Percentiles rank a stretch among this genome's conserved stretches.
Conservation (phyloP, 2,113 vertebrate genomes). For the Passer montanus region DNA sequence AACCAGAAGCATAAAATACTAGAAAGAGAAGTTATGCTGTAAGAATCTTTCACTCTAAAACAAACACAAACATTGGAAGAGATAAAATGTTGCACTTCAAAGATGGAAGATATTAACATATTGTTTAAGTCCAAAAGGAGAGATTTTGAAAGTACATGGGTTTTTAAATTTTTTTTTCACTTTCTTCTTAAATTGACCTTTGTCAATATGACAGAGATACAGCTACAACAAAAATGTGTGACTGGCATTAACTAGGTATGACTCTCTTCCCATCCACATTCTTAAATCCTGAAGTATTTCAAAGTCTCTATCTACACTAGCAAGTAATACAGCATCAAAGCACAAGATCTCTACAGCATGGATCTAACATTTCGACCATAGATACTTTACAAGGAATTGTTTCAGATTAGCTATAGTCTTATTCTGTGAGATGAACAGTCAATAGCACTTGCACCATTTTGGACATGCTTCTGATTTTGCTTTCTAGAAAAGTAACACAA, state of each 20-base stretch:
- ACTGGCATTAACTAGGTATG: neutral
- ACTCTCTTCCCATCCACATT: neutral
- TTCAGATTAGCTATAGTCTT: neutral
- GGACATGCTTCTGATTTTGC: neutral
- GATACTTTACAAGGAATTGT: neutral
- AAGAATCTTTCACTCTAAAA: neutral
- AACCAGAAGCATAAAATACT: neutral
- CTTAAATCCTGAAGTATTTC: neutral
- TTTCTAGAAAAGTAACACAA: neutral
- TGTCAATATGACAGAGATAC: neutral
- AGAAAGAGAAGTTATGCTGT: neutral
- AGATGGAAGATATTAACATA: neutral
- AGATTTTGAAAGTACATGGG: neutral
- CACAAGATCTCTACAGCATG: neutral
- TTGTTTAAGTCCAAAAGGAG: neutral
- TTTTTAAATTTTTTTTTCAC: neutral
- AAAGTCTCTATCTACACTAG: neutral
- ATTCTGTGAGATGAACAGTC: neutral
- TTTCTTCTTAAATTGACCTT: neutral
- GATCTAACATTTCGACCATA: neutral
- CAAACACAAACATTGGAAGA: neutral
- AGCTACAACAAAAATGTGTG: neutral
- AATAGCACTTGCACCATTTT: neutral
- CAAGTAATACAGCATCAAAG: neutral
- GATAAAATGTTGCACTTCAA: neutral